Conservation (phyloP, 1,140 invertebrate genomes). For the Pristionchus pacificus region DNA sequence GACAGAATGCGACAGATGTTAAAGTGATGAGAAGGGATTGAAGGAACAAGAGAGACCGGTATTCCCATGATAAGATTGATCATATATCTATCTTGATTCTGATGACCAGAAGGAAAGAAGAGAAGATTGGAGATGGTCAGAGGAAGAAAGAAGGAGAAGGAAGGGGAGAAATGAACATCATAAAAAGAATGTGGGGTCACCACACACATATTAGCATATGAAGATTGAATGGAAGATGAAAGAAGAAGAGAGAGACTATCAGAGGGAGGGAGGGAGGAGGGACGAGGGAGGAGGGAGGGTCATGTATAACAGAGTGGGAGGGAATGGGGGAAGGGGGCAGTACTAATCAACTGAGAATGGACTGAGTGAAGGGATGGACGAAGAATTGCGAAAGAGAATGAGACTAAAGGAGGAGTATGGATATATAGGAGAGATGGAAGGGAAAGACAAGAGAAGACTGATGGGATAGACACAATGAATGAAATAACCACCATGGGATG, state of each 20-base stretch:
- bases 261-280: conserved; percentile 20
- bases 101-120: conserved; percentile 9
- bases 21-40: neutral
- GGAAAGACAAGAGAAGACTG: neutral
- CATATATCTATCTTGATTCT: conserved; percentile 10
- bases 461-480: neutral
- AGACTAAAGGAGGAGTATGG: too few species aligned
- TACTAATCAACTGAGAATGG: too few species aligned
- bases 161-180: too few species aligned
- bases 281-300: neutral
- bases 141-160: conserved; percentile 14
- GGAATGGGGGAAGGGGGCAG: neutral
- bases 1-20: neutral
- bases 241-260: conserved; percentile 42
- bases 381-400: too few species aligned
- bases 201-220: too few species aligned
- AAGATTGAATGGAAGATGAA: too few species aligned
- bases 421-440: neutral
- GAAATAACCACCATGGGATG: neutral
- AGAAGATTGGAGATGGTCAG: conserved; percentile 6
- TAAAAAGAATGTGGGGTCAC: too few species aligned
- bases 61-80: conserved; percentile 15
- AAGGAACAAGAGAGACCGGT: neutral
- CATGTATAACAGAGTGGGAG: neutral
- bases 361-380: too few species aligned